These are phyloP conservation scores for Zaprionus nigranus DNA, from an alignment of 1,140 invertebrate genomes.

Conservation along the genomic window DNA sequence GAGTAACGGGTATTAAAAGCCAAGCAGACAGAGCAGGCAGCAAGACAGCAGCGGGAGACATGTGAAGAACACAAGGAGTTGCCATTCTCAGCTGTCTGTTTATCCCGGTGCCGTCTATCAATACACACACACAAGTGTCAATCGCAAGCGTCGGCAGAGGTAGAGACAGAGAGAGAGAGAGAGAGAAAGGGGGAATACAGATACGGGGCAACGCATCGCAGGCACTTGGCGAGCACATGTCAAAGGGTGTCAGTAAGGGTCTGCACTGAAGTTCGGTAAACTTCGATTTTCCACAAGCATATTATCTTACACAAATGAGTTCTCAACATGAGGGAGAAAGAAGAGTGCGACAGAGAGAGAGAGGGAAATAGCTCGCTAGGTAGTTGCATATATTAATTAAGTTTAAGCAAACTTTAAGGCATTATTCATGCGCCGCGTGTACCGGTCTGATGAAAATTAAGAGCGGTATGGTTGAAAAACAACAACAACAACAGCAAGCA, in stretches of 20 bases:
- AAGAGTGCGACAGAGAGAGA: not conserved
- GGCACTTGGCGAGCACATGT: not conserved
- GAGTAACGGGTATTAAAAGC: too few species aligned
- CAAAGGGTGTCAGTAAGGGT: slow-evolving; percentile 15
- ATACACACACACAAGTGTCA: slow-evolving; percentile 32
- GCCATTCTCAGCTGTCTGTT: slow-evolving; percentile 18
- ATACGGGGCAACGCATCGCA: not conserved
- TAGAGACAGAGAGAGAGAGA: not conserved
- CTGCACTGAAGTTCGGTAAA: slow-evolving; percentile 7
- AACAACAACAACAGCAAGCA: not conserved
- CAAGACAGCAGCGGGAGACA: slow-evolving; percentile 8
- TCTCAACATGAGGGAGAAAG: not conserved
- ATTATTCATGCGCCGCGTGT: slow-evolving; percentile 61
- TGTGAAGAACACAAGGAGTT: slow-evolving; percentile 15
- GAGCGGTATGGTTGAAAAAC: slow-evolving; percentile 28
- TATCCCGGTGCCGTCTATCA: not conserved
- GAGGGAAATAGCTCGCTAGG: not conserved
- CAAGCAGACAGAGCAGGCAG: not conserved
- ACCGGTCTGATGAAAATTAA: slow-evolving; percentile 40
- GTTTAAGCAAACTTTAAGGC: slow-evolving; percentile 74
- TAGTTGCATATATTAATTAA: slow-evolving; percentile 62
- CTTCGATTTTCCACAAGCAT: slow-evolving; percentile 53
- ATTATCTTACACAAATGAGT: slow-evolving; percentile 62
- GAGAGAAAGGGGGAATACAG: not conserved
- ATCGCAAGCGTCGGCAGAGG: slow-evolving; percentile 1